Conservation (phyloP, 2,797 vertebrate genomes). For the Halcyon chelicuti region DNA sequence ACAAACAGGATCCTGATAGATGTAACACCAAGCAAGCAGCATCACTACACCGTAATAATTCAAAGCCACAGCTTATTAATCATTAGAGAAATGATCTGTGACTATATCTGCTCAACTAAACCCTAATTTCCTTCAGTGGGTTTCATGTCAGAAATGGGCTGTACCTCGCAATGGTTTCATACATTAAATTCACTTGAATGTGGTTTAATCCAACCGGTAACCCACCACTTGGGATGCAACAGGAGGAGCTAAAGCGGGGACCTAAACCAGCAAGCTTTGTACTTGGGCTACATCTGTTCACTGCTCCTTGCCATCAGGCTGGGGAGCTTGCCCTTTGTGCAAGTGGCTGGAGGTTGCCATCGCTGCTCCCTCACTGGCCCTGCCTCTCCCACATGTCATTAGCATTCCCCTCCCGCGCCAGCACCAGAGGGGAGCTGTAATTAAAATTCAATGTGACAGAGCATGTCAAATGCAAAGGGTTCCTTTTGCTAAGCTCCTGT, state of each 20-base stretch:
- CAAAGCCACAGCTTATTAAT: not conserved
- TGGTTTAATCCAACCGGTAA: not conserved
- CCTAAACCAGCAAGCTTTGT: not conserved
- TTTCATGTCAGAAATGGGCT: not conserved
- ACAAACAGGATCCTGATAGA: not conserved
- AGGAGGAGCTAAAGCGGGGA: not conserved
- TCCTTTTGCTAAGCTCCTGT: slow-evolving; percentile 33
- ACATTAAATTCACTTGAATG: not conserved
- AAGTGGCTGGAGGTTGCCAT: not conserved
- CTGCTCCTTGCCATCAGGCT: not conserved
- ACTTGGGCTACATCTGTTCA: not conserved
- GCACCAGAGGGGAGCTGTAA: slow-evolving; percentile 60
- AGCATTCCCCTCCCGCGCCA: slow-evolving; percentile 51
- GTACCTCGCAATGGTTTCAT: not conserved
- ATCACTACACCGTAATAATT: not conserved
- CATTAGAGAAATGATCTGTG: not conserved
- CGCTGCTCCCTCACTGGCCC: not conserved
- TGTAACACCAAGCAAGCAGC: not conserved
- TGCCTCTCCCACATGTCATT: not conserved
- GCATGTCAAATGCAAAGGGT: slow-evolving; percentile 55
- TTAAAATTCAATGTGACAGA: slow-evolving; percentile 72
- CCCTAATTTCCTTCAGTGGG: not conserved
- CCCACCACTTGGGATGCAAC: not conserved
- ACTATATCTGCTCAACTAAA: not conserved
- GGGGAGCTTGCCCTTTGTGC: not conserved